phyloP scores from a whole-genome alignment of 2,797 vertebrate species.

The Balearica regulorum region DNA sequence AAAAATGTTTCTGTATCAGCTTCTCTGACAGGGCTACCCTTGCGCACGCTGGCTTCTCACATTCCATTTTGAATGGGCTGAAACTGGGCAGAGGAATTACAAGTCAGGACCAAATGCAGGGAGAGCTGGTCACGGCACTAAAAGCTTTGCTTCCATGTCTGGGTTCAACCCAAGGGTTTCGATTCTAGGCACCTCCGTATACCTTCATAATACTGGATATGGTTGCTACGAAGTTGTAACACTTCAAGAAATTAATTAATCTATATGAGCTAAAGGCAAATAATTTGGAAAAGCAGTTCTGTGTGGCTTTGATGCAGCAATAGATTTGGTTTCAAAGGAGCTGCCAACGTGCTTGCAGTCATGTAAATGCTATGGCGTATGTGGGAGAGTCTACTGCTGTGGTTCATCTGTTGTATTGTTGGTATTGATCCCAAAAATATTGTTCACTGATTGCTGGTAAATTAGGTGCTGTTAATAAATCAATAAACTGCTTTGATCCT shows the following conservation, averaged over 20 bases:
- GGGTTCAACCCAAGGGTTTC: background rate
- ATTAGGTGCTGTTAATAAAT: constrained; percentile 18
- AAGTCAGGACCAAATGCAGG: background rate
- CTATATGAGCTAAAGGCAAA: background rate
- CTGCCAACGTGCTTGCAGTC: background rate
- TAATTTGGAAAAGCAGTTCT: background rate
- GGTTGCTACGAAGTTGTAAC: background rate
- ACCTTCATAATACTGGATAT: background rate
- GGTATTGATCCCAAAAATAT: background rate
- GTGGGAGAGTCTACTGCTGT: background rate
- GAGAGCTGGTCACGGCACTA: background rate
- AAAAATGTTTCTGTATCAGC: background rate
- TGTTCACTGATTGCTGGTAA: background rate
- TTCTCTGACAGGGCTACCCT: background rate
- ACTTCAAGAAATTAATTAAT: background rate
- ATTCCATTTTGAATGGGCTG: background rate
- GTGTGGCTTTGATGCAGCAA: background rate
- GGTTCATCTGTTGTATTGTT: background rate
- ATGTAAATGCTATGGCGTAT: background rate
- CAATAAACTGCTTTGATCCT: background rate
- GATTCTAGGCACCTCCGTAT: background rate
- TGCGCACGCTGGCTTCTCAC: background rate
- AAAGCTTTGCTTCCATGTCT: background rate
- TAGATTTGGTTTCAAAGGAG: background rate
- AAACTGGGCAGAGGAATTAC: background rate